Conservation (phyloP, 2,888 invertebrate genomes). For the Phymatocera aterrima region DNA sequence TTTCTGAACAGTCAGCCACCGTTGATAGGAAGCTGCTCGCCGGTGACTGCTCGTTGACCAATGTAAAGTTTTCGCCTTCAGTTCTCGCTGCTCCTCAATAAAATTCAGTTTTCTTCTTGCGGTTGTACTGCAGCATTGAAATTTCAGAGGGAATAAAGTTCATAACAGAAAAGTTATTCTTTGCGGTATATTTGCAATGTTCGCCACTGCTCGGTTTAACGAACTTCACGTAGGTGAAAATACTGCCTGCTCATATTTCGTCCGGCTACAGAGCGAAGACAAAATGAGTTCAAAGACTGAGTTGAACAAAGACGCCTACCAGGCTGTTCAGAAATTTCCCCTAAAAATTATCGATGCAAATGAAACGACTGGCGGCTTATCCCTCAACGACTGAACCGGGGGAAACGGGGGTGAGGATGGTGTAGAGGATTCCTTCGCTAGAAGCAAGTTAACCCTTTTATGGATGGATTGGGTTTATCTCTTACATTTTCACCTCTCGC, state of each 20-base stretch:
- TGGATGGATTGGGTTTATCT: conserved; percentile 47
- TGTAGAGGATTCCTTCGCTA: conserved; percentile 30
- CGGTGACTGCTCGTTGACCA: conserved; percentile 36
- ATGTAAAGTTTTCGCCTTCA: conserved; percentile 25
- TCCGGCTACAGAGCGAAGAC: background rate
- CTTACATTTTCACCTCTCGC: conserved; percentile 32
- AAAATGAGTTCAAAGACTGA: background rate
- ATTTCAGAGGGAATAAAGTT: background rate
- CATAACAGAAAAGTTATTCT: background rate
- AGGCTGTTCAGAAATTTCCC: conserved; percentile 41
- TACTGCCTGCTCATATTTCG: background rate
- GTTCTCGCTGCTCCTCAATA: background rate
- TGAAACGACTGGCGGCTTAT: conserved; percentile 46
- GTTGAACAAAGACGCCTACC: background rate
- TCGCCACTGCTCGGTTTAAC: background rate
- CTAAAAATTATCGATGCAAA: conserved; percentile 47
- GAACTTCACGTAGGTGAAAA: background rate
- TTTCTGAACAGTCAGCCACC: conserved; percentile 19
- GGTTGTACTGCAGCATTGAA: background rate
- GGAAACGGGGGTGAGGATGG: conserved; percentile 39
- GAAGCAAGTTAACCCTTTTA: conserved; percentile 43
- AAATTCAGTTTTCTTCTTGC: background rate
- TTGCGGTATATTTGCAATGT: background rate
- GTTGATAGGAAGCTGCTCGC: conserved; percentile 38
- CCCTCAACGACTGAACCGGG: conserved; percentile 30